Percentiles rank a stretch among this genome's conserved stretches.
Evolutionary conservation across 1,140 invertebrate genomes (phyloP).

Genomic region (Platorchestia sp.): DNA sequence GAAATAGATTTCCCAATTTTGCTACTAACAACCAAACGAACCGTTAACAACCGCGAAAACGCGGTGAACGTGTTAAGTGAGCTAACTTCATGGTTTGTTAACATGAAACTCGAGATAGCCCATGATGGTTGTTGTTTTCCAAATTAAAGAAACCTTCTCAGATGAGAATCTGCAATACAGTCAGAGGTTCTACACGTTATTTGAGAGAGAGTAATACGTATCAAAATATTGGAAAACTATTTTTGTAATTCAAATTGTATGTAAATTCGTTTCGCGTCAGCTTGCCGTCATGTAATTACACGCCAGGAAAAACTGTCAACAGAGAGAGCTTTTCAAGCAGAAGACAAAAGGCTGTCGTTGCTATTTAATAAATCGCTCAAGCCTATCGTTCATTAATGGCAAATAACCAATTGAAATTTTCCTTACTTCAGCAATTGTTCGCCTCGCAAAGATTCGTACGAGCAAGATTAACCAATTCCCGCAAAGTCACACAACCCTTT

Average conservation of each 20-base stretch:
- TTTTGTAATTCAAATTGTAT: background rate
- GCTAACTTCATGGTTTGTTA: too few species aligned
- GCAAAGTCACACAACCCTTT: background rate
- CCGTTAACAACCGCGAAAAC: too few species aligned
- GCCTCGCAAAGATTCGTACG: background rate
- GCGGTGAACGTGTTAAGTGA: too few species aligned
- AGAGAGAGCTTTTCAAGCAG: background rate
- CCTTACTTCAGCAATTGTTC: background rate
- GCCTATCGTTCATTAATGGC: background rate
- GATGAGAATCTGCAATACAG: background rate
- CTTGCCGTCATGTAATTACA: background rate
- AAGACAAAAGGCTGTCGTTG: background rate
- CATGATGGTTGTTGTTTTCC: too few species aligned
- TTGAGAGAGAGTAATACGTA: background rate
- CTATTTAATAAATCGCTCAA: background rate
- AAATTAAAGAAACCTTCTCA: background rate
- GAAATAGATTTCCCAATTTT: too few species aligned
- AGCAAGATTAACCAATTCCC: background rate
- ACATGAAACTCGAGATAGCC: too few species aligned
- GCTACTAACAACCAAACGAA: too few species aligned
- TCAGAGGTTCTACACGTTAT: background rate
- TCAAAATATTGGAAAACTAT: background rate
- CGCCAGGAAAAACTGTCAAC: background rate
- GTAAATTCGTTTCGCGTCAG: background rate
- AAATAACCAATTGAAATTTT: background rate